Evolutionary conservation across 2,113 vertebrate genomes (phyloP).

Genomic region (Ciconia boyciana): DNA sequence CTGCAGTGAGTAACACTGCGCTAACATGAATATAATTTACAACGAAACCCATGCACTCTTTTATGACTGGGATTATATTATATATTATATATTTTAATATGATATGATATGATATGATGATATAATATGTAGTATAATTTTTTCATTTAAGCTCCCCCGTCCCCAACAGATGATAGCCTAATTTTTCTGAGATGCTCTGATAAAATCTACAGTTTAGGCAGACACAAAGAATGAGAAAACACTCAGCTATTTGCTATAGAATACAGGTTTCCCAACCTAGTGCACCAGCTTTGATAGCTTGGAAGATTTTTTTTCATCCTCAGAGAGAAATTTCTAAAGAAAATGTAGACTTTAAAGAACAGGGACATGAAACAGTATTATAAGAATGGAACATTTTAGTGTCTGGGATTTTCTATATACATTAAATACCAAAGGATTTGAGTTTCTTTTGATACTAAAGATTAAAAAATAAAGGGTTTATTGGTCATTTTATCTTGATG

Average conservation of each 20-base stretch:
- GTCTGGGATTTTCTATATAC: neutral
- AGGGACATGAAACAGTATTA: neutral
- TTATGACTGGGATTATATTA: neutral
- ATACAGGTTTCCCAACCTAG: neutral
- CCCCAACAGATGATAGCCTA: neutral
- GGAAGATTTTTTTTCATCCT: neutral
- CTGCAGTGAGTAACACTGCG: neutral
- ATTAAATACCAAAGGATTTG: neutral
- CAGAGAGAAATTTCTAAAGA: neutral
- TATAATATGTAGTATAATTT: conserved; percentile 13
- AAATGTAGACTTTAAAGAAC: neutral
- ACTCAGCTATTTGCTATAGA: neutral
- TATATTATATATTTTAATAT: neutral
- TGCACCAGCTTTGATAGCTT: neutral
- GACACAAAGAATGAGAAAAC: neutral
- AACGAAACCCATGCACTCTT: neutral
- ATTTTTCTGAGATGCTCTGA: neutral
- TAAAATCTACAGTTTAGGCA: neutral
- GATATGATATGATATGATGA: neutral
- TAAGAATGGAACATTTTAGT: neutral
- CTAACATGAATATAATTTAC: neutral
- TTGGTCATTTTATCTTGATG: neutral
- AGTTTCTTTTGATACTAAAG: neutral
- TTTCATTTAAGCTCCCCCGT: neutral
- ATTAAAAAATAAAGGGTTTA: neutral